Evolutionary conservation across 2,888 invertebrate species (phyloP), one percentile per base, ranked within the genome.

Genomic region (Papilio demoleus): DNA sequence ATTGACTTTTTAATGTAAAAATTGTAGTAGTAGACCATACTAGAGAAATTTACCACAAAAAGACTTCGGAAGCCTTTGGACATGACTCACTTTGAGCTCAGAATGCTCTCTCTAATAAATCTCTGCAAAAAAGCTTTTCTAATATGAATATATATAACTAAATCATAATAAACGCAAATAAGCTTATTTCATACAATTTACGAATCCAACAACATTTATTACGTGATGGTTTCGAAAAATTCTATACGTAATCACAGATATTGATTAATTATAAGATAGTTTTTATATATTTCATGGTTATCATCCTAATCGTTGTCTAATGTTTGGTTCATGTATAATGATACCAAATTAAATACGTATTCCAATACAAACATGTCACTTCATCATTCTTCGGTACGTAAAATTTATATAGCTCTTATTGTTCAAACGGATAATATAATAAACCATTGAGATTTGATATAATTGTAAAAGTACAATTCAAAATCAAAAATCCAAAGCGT

Each of bases 311-410:
- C 9, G n/a, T 27, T 42, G 19, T 24, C 11, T 17, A 67, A 67
- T 50, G 60, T 59, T 59, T 59, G 34, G 36, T 50, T 60, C 19
- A 17, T 8, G 38, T 50, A 61, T 59, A 66, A 66, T 47, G 36
- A 50, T 19, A 50, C 66, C 38, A 61, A 50, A 27, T 50, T 14
- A n/a, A 24, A 50, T 27, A 27, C 19, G 27, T 19, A 50, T 4
- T 47, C 12, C 50, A 70, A 62, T 56, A 62, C 40, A 38, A 34
- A 42, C 40, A 27, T 62, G 56, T 63, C 65, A 65, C 34, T 62
- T 45, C 14, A 5, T 65, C 36, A 64, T 68, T 58, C 12, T 40
- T 60, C 38, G 38, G 9, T 71, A 4, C 5, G 34, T 40, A 38
- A 40, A 24, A 22, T 14, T 17, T 2, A 17, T 53, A 17, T 1